These are phyloP conservation scores for Rhaphigaster nebulosa DNA, from an alignment of 2,888 invertebrate genomes.

Conservation along the genomic window DNA sequence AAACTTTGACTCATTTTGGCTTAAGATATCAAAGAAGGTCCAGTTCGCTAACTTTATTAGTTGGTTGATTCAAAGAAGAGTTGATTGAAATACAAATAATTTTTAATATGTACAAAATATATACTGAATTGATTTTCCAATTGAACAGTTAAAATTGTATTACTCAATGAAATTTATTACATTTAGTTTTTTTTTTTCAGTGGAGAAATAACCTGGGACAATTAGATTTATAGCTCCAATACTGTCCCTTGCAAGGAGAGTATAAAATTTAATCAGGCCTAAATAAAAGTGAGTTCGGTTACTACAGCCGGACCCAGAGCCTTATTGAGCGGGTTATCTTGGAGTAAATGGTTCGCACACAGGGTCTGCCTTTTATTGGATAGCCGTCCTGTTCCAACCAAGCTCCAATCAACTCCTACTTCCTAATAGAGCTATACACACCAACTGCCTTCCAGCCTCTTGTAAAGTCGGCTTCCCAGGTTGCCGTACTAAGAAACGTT, in stretches of 20 bases:
- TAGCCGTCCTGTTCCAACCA: not conserved
- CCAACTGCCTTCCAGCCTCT: not conserved
- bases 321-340: not conserved
- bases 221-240: not conserved
- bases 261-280: not conserved
- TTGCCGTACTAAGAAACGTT: not conserved
- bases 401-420: conserved; percentile 9
- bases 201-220: not conserved
- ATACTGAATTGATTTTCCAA: too few relatives aligned
- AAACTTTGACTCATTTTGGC: too few relatives aligned
- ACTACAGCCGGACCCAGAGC: not conserved
- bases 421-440: not conserved
- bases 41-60: too few relatives aligned
- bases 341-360: conserved; percentile 29
- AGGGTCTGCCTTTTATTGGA: conserved; percentile 14
- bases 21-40: too few relatives aligned
- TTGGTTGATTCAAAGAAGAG: too few relatives aligned
- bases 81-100: too few relatives aligned
- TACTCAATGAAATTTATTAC: too few relatives aligned
- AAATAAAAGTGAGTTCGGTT: not conserved
- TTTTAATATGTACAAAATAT: too few relatives aligned
- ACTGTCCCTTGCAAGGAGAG: not conserved
- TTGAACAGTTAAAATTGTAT: too few relatives aligned
- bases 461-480: not conserved
- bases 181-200: not conserved